Percentiles rank a stretch among this genome's conserved stretches.
Conservation (phyloP, 2,113 vertebrate species). For the Phyllostomus hastatus region DNA sequence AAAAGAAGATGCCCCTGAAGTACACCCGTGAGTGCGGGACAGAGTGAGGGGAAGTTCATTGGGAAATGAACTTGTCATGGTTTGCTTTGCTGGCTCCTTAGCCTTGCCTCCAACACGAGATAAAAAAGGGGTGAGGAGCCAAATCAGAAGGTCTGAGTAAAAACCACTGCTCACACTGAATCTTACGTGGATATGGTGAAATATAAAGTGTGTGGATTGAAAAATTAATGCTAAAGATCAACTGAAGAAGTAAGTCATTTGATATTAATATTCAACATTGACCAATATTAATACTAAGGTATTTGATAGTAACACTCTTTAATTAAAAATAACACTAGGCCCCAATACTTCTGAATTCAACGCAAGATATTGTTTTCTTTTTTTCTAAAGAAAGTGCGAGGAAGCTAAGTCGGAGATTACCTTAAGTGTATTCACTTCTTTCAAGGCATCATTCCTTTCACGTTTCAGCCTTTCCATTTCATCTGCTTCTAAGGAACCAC, state of each 20-base stretch:
- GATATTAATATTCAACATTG: neutral
- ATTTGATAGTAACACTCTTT: neutral
- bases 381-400: neutral
- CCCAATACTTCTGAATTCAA: neutral
- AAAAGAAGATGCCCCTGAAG: neutral
- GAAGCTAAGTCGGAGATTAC: conserved; percentile 75
- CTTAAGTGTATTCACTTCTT: conserved; percentile 89
- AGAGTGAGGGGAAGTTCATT: too few relatives aligned
- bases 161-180: neutral
- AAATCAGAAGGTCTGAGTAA: neutral
- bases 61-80: too few relatives aligned
- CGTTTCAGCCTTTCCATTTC: conserved; percentile 86
- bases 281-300: neutral
- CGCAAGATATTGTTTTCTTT: neutral
- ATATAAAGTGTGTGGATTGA: neutral
- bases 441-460: conserved; percentile 88
- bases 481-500: conserved; percentile 83
- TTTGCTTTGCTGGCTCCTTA: neutral
- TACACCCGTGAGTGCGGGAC: neutral
- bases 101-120: neutral
- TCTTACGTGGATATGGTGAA: neutral
- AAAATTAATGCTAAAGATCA: neutral
- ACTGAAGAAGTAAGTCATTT: neutral
- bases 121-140: neutral
- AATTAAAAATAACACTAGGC: neutral